phyloP scores from a whole-genome alignment of 2,888 invertebrate species.

The Ashinkailepas kermadecensis region DNA sequence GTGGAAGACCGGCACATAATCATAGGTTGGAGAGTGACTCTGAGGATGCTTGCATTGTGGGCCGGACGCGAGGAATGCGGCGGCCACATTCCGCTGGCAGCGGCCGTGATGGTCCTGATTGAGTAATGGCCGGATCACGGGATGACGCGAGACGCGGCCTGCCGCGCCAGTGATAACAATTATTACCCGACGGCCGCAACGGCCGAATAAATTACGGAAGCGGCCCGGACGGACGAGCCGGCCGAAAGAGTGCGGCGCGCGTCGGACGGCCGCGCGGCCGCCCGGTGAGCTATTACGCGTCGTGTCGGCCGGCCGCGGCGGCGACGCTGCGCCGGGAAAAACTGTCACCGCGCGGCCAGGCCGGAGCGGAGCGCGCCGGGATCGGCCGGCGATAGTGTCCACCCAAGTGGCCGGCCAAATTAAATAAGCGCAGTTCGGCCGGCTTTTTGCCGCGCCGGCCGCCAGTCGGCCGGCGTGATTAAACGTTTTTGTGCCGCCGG shows the following conservation, averaged over 20 bases:
- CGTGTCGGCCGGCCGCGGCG: no score
- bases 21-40: neutral
- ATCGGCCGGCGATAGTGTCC: neutral
- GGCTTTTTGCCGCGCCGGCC: constrained; percentile 6
- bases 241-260: neutral
- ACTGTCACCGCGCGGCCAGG: neutral
- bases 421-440: constrained; percentile 3
- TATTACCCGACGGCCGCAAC: neutral
- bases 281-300: no score
- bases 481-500: constrained; percentile 16
- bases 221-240: neutral
- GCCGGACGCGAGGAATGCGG: neutral
- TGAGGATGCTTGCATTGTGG: constrained; percentile 12
- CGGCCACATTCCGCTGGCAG: neutral
- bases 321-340: neutral
- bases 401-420: constrained; percentile 5
- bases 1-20: neutral
- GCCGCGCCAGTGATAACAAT: neutral
- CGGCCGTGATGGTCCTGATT: constrained; percentile 8
- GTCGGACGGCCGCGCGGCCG: neutral
- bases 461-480: neutral
- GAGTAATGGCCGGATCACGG: constrained; percentile 3
- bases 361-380: neutral
- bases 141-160: neutral
- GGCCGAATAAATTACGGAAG: constrained; percentile 19